phyloP scores from a whole-genome alignment of 2,888 invertebrate genomes.

The Pterostichus niger region DNA sequence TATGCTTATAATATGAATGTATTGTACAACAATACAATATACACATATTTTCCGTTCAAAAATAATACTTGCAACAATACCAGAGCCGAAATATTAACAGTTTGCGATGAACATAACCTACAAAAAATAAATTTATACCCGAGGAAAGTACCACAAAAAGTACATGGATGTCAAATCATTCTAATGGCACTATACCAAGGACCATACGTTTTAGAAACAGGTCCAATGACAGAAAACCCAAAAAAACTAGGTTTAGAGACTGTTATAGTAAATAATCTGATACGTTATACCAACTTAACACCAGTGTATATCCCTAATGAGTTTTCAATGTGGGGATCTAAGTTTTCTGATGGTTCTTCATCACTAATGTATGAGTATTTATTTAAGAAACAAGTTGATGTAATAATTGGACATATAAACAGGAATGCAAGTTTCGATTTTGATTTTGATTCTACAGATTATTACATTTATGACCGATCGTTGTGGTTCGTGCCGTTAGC shows the following conservation, averaged over 20 bases:
- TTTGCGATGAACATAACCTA: neutral
- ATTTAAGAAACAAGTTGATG: constrained; percentile 4
- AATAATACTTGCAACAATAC: constrained; percentile 5
- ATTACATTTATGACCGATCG: constrained; percentile 1
- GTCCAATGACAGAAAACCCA: neutral
- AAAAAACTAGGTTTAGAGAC: constrained; percentile 13
- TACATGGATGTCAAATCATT: constrained; percentile 1
- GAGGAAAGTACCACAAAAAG: neutral
- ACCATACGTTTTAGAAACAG: neutral
- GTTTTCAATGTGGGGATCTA: neutral
- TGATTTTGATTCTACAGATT: constrained; percentile 21
- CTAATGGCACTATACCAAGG: neutral
- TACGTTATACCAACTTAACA: neutral
- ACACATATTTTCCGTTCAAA: constrained; percentile 25
- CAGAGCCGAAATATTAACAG: constrained; percentile 1
- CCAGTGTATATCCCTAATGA: neutral
- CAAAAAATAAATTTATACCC: constrained; percentile 5
- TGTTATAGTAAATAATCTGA: constrained; percentile 14
- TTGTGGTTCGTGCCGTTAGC: constrained; percentile 19
- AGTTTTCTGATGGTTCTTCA: neutral
- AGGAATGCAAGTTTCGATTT: constrained; percentile 25
- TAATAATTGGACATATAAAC: neutral
- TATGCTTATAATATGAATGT: neutral
- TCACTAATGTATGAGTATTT: neutral
- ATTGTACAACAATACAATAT: constrained; percentile 6